Evolutionary conservation across 2,888 invertebrate genomes (phyloP).

Genomic region (Thumatha senex): DNA sequence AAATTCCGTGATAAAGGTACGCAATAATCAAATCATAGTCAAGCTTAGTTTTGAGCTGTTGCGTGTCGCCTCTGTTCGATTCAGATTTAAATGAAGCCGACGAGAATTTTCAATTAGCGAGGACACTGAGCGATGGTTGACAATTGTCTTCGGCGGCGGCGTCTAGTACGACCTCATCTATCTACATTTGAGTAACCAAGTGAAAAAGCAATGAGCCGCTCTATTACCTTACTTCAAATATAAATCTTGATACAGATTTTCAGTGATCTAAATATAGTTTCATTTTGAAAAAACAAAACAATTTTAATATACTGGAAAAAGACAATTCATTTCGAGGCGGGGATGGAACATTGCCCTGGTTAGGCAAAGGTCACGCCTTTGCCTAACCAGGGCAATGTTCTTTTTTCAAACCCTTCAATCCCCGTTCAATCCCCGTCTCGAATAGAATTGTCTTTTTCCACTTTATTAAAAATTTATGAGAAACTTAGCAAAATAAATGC

Average conservation of each 20-base stretch:
- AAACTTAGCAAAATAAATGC: too few relatives aligned
- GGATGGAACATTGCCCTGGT: too few relatives aligned
- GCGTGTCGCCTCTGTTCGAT: slow-evolving; percentile 64
- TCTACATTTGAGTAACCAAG: slow-evolving; percentile 80
- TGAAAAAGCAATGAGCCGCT: slow-evolving; percentile 79
- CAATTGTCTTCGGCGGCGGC: slow-evolving; percentile 72
- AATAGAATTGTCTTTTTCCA: too few relatives aligned
- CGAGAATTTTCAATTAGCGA: slow-evolving; percentile 80
- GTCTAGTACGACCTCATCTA: slow-evolving; percentile 70
- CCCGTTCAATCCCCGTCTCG: too few relatives aligned
- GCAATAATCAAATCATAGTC: slow-evolving; percentile 49
- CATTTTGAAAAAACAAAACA: neutral
- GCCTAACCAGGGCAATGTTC: too few relatives aligned
- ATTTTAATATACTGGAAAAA: too few relatives aligned
- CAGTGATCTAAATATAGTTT: slow-evolving; percentile 10
- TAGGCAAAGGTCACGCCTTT: too few relatives aligned
- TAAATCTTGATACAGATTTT: slow-evolving; percentile 59
- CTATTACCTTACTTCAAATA: slow-evolving; percentile 74
- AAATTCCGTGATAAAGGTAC: slow-evolving; percentile 49
- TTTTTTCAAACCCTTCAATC: too few relatives aligned
- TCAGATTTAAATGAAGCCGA: slow-evolving; percentile 77
- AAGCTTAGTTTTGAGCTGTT: slow-evolving; percentile 60
- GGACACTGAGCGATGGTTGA: slow-evolving; percentile 79
- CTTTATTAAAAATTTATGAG: too few relatives aligned
- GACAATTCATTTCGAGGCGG: too few relatives aligned